Percentiles rank a stretch among this genome's conserved stretches.
These are phyloP conservation scores for Palaemon carinicauda DNA, from an alignment of 1,140 invertebrate species.

Conservation along the genomic window DNA sequence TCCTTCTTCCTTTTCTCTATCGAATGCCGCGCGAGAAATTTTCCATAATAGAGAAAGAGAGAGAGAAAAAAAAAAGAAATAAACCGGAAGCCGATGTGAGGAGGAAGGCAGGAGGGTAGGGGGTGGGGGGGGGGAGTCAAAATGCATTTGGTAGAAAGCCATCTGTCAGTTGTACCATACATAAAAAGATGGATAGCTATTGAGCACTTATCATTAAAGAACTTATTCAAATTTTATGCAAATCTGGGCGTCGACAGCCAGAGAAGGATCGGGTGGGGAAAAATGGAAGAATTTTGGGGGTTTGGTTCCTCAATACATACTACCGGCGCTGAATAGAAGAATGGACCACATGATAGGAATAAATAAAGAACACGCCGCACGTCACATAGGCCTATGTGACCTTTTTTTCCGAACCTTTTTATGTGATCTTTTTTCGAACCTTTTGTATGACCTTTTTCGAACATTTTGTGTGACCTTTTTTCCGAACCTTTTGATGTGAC, in stretches of 20 bases:
- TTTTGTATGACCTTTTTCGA: too few relatives aligned
- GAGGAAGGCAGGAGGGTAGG: background rate
- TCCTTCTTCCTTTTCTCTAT: too few relatives aligned
- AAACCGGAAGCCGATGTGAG: background rate
- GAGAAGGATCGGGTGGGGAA: background rate
- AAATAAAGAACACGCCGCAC: background rate
- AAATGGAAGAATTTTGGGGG: constrained; percentile 12
- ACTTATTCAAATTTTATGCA: constrained; percentile 59
- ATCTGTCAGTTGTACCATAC: constrained; percentile 53
- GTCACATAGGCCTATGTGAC: too few relatives aligned
- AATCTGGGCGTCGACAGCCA: constrained; percentile 36
- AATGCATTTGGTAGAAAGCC: constrained; percentile 51
- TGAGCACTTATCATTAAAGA: constrained; percentile 60
- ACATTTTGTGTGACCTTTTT: too few relatives aligned
- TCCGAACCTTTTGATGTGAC: too few relatives aligned
- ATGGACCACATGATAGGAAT: background rate
- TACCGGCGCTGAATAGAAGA: background rate
- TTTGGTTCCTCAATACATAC: background rate
- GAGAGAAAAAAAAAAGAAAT: too few relatives aligned
- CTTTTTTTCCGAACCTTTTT: too few relatives aligned
- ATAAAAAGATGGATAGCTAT: constrained; percentile 58
- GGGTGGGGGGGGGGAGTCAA: background rate
- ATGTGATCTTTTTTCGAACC: too few relatives aligned
- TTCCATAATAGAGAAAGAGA: too few relatives aligned
- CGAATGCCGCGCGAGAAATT: too few relatives aligned